Conservation (phyloP, 2,888 invertebrate genomes). For the Nephrocerus scutellatus region DNA sequence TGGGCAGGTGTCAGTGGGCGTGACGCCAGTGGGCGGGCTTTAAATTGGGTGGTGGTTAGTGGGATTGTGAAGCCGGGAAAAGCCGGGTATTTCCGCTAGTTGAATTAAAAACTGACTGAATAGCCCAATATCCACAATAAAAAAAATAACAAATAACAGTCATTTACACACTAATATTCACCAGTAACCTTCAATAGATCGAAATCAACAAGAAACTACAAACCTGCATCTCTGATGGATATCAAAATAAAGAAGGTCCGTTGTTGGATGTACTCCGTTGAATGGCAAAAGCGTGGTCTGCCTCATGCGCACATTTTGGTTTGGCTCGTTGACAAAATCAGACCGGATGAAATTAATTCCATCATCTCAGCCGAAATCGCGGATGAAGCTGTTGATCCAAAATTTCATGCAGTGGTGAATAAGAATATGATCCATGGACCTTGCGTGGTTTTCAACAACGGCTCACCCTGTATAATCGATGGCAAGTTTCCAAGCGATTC, state of each 20-base stretch:
- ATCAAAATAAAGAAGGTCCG: constrained; percentile 20
- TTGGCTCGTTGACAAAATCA: constrained; percentile 7
- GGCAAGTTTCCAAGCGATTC: constrained; percentile 34
- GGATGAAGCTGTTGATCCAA: constrained; percentile 23
- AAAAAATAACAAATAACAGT: no score
- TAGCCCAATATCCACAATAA: no score
- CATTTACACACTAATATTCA: no score
- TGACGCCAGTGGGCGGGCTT: no score
- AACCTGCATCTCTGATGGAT: no score
- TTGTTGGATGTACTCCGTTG: constrained; percentile 31
- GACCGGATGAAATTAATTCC: constrained; percentile 7
- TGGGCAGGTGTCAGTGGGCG: no score
- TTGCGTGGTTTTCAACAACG: constrained; percentile 25
- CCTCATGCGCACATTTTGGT: constrained; percentile 7
- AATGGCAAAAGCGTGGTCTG: constrained; percentile 11
- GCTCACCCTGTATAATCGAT: constrained; percentile 33
- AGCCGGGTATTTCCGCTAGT: no score
- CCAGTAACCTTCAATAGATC: no score
- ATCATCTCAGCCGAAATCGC: constrained; percentile 13
- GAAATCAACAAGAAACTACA: no score
- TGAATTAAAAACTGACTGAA: no score
- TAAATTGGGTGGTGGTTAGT: no score
- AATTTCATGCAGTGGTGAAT: constrained; percentile 25
- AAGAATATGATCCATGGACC: constrained; percentile 36
- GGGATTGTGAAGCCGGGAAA: no score